Base-by-base conservation (phyloP, 2,888 invertebrate species). In the Lamproptera curius region DNA sequence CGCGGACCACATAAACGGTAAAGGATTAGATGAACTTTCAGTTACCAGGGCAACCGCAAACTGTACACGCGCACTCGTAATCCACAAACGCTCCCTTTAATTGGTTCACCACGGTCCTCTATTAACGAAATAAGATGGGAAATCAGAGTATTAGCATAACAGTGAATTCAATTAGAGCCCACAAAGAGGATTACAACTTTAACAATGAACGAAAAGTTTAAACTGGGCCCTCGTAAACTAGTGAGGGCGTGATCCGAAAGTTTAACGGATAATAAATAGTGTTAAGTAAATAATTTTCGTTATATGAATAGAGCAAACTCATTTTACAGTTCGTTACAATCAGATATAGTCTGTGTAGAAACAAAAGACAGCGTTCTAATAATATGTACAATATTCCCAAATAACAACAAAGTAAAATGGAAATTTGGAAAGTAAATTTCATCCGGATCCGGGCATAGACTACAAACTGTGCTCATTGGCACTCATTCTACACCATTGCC, bases 111-210 rank as follows among this genome's bases (percentile, higher is more conserved):
- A 76, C 83, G 77, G 77, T 78, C 83, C 86, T 82, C 86, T 84
- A 86, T 86, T 86, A 87, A 84, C 85, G 76, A 84, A 85, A 86
- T 86, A 86, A 86, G 84, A 86, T 86, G 84, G 83, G 85, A 85
- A 86, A 86, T 86, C 85, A 86, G 78, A 81, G 85, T 84, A 87
- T 87, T 87, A 86, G 82, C 87, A 87, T 87, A 86, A 86, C 86
- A 86, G 84, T 79, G 76, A 84, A 86, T 87, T 86, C 86, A 85
- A 87, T 87, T 87, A 85, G 79, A 80, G 76, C 76, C 71, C 76
- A 86, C 86, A 87, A 86, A 87, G 85, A 85, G 86, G 85, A 87
- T 87, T 86, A 87, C 82, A 86, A 86, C 85, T 86, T 87, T 85
- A 82, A 86, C 83, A 85, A 83, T 84, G 81, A 82, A 74, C 76